Conservation (phyloP, 2,113 vertebrate species). For the Vulpes ferrilata region DNA sequence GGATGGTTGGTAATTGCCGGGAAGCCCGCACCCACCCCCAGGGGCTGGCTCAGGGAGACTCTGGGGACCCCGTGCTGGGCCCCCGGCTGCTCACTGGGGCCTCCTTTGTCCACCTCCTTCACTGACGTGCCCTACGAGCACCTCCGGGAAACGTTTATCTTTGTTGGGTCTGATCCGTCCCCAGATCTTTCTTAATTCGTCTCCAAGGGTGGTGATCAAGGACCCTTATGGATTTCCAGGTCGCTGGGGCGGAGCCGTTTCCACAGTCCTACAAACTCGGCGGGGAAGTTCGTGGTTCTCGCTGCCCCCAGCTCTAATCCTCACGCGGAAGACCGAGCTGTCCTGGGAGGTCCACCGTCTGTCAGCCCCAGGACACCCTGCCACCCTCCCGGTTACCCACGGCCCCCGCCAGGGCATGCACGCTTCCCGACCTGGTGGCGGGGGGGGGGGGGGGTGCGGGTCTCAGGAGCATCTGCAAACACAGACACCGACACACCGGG, state of each 20-base stretch:
- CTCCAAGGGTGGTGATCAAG: background rate
- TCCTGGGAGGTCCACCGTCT: background rate
- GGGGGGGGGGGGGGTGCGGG: background rate
- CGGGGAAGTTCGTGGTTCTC: background rate
- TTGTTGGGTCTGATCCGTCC: background rate
- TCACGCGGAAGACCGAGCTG: background rate
- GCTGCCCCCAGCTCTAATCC: no score
- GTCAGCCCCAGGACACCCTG: background rate
- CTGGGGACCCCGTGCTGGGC: background rate
- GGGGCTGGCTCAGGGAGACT: background rate
- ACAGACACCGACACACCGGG: background rate
- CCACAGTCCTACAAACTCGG: background rate
- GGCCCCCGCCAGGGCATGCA: background rate
- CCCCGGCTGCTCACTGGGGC: background rate
- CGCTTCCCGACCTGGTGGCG: background rate
- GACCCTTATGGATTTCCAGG: background rate
- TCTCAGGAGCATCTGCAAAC: background rate
- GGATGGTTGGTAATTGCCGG: slow-evolving; percentile 80
- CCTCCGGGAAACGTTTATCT: slow-evolving; percentile 26
- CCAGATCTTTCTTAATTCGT: slow-evolving; percentile 29
- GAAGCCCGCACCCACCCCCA: slow-evolving; percentile 65
- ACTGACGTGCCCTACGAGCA: background rate
- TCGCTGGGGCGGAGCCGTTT: background rate
- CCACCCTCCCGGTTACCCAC: background rate
- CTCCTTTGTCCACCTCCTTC: background rate